Percentiles rank a stretch among this genome's conserved stretches.
These are phyloP conservation scores for Pseudorhombus dupliciocellatus DNA, from an alignment of 2,113 vertebrate species.

Conservation along the genomic window DNA sequence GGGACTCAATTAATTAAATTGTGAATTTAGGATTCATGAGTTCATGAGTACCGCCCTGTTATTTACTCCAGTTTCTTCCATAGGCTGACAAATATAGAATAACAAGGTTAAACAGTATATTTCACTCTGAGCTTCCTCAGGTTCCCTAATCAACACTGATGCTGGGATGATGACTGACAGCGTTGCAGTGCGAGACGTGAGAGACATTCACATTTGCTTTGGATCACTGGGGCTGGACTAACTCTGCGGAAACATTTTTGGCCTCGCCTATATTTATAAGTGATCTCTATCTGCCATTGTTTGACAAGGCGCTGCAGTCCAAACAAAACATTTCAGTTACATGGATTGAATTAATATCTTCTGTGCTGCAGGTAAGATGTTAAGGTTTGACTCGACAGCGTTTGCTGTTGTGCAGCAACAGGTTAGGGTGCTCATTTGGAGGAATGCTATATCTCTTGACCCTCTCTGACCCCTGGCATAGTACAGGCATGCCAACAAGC, in stretches of 20 bases:
- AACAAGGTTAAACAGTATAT: neutral
- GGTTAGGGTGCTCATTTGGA: conserved; percentile 47
- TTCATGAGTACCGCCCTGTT: too few relatives aligned
- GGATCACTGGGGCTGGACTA: neutral
- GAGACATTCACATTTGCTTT: neutral
- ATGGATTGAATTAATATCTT: too few relatives aligned
- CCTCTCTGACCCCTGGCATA: conserved; percentile 56
- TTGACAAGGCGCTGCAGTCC: too few relatives aligned
- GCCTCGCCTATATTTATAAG: neutral
- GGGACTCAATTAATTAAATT: too few relatives aligned
- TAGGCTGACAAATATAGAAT: neutral
- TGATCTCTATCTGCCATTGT: neutral
- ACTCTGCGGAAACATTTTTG: neutral
- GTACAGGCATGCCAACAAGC: conserved; percentile 52
- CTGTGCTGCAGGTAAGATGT: neutral
- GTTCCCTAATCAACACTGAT: neutral
- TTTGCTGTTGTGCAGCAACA: conserved; percentile 20
- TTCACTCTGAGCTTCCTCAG: neutral
- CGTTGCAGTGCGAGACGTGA: neutral
- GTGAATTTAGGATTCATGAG: too few relatives aligned
- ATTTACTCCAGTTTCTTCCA: neutral
- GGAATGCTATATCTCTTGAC: conserved; percentile 31
- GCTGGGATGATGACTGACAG: neutral
- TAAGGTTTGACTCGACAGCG: neutral
- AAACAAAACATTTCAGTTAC: too few relatives aligned